phyloP scores from a whole-genome alignment of 2,113 vertebrate genomes.

The Salvelinus namaycush region DNA sequence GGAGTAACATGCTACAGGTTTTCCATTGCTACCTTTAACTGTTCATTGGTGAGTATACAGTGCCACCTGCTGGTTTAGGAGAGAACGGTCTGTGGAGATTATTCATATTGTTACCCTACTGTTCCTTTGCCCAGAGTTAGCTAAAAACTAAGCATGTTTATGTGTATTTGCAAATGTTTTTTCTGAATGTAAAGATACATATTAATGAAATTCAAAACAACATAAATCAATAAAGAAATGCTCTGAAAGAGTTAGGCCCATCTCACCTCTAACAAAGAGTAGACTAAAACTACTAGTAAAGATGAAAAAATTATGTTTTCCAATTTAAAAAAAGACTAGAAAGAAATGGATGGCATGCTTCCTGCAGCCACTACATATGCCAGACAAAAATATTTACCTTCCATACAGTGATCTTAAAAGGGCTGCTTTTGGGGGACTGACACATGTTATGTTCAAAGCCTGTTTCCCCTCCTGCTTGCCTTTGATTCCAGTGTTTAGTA shows the following conservation, averaged over 20 bases:
- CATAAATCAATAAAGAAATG: background rate
- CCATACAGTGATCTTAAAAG: background rate
- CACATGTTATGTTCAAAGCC: background rate
- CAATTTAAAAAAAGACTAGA: background rate
- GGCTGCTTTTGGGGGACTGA: background rate
- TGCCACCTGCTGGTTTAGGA: constrained; percentile 41
- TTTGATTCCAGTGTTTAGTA: constrained; percentile 17
- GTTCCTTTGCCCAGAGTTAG: background rate
- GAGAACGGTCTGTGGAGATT: background rate
- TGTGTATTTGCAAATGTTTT: background rate
- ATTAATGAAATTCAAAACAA: background rate
- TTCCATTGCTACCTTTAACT: background rate
- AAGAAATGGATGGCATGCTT: background rate
- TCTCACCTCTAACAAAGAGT: background rate
- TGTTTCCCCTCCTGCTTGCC: background rate
- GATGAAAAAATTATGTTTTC: background rate
- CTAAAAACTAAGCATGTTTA: background rate
- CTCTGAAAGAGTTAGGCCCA: background rate
- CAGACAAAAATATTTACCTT: constrained; percentile 32
- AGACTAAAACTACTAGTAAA: background rate
- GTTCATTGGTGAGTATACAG: constrained; percentile 39
- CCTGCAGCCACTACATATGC: background rate
- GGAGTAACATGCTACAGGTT: background rate
- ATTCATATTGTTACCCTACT: background rate
- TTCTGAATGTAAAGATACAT: background rate